Conservation (phyloP, 2,797 vertebrate genomes). For the Novumbra hubbsi region DNA sequence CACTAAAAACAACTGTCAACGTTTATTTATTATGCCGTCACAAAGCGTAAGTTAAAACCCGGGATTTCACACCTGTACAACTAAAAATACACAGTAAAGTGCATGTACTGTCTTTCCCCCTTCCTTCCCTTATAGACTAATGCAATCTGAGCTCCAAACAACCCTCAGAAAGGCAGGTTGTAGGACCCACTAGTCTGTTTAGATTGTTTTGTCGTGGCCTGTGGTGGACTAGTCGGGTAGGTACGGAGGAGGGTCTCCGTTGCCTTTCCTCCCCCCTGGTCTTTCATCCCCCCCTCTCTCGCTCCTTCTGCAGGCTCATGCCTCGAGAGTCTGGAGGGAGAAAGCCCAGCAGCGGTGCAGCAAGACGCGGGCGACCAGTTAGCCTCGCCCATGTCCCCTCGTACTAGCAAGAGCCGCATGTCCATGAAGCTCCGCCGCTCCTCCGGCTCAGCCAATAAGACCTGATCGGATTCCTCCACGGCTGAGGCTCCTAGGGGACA, state of each 20-base stretch:
- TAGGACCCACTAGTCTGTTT: conserved; percentile 14
- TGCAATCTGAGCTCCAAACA: not conserved
- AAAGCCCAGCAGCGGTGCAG: conserved; percentile 79
- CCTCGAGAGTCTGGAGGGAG: conserved; percentile 88
- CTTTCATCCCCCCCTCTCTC: conserved; percentile 30
- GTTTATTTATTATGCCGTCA: not conserved
- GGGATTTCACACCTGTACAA: not conserved
- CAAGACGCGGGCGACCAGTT: conserved; percentile 84
- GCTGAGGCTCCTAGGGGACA: not conserved
- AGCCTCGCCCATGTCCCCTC: conserved; percentile 94
- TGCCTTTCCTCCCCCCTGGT: conserved; percentile 10
- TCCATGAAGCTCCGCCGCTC: conserved; percentile 98
- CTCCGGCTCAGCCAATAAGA: conserved; percentile 97
- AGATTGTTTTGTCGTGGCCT: conserved; percentile 7
- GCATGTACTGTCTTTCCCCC: not conserved
- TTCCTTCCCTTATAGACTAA: not conserved
- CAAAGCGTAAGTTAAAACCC: not conserved
- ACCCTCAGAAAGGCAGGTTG: not conserved
- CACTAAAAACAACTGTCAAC: not conserved
- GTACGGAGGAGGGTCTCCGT: conserved; percentile 14
- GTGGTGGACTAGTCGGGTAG: not conserved
- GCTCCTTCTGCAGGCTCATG: conserved; percentile 80
- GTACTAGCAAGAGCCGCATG: conserved; percentile 98
- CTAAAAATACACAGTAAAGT: not conserved
- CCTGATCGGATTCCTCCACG: conserved; percentile 61